Base-by-base conservation (phyloP, 1,140 invertebrate species). In the Druon quercuslanigerum region DNA sequence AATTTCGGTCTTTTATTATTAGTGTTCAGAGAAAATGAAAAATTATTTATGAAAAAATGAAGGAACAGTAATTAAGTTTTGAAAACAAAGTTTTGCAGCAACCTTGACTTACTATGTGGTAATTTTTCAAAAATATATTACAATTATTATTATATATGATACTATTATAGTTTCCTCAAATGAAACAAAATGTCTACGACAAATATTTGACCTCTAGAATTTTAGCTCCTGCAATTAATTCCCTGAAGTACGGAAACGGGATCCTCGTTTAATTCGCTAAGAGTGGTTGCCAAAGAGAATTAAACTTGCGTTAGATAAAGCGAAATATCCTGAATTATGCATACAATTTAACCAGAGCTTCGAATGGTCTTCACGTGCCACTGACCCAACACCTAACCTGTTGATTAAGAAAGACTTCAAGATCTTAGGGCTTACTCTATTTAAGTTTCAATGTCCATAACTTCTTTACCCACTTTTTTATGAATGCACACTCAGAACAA, bases 371-470 rank as follows among this genome's bases (percentile, higher is more conserved):
- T 66, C 25, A 1, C 12, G 20, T 66, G 33, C 57, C 11, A 14
- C 20, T 66, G 57, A 66, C 57, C 25, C 33, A 66, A 66, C 25
- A 33, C 33, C 40, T 11, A 46, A 46, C 40, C 40, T 66, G 40
- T 66, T 66, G 57, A 66, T 66, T 66, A 33, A 14, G 33, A 66
- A 66, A 66, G 57, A 20, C 57, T 66, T 33, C n/a, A 54, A 19
- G 17, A n/a, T 54, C 57, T 40, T 14, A 17, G n/a, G 17, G 17
- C 52, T 54, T 54, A 19, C 3, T 17, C 25, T 40, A 19, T 66
- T 66, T 66, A 66, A 46, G 8, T 46, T 46, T 46, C 0, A 46
- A 46, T 33, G 20, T 5, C 13, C 57, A 4, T 5, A 33, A 33
- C 3, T 14, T 25, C 25, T 33, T 66, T 16, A 46, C 40, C 40